Evolutionary conservation across 2,113 vertebrate genomes (phyloP).

Genomic region (Carassius auratus): DNA sequence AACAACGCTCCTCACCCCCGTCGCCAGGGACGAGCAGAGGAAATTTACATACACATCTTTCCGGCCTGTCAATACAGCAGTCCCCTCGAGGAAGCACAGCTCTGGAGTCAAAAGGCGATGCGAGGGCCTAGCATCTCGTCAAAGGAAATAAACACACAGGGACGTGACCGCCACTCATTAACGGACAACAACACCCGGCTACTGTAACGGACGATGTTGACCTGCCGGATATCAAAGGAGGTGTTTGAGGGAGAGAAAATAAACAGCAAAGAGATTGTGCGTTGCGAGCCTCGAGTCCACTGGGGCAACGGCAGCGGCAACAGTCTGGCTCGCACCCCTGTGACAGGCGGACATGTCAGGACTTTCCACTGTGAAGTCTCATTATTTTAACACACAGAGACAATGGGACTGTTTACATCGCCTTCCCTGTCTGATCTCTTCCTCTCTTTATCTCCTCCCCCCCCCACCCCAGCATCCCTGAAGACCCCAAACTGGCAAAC

Average conservation of each 20-base stretch:
- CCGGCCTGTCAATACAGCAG: slow-evolving; percentile 69
- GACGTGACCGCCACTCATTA: slow-evolving; percentile 40
- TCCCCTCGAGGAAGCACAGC: slow-evolving; percentile 62
- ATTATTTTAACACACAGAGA: slow-evolving; percentile 70
- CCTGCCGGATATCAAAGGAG: slow-evolving; percentile 20
- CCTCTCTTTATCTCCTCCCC: slow-evolving; percentile 55
- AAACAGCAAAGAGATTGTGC: neutral
- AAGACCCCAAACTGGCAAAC: slow-evolving; percentile 63
- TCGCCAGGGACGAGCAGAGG: slow-evolving; percentile 35
- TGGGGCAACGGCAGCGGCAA: slow-evolving; percentile 34
- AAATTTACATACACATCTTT: slow-evolving; percentile 62
- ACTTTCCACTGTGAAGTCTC: slow-evolving; percentile 65
- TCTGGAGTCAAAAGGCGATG: slow-evolving; percentile 30
- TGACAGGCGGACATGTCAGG: slow-evolving; percentile 58
- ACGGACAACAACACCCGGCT: neutral
- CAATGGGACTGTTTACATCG: slow-evolving; percentile 66
- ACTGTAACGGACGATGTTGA: slow-evolving; percentile 1
- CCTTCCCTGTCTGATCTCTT: slow-evolving; percentile 59
- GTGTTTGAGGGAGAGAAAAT: slow-evolving; percentile 35
- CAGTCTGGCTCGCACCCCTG: slow-evolving; percentile 49
- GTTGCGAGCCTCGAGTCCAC: neutral
- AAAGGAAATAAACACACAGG: slow-evolving; percentile 13
- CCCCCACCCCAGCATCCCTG: slow-evolving; percentile 48
- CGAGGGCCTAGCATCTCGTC: neutral
- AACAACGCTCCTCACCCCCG: slow-evolving; percentile 33